phyloP scores from a whole-genome alignment of 2,113 vertebrate species.

The Suncus etruscus region DNA sequence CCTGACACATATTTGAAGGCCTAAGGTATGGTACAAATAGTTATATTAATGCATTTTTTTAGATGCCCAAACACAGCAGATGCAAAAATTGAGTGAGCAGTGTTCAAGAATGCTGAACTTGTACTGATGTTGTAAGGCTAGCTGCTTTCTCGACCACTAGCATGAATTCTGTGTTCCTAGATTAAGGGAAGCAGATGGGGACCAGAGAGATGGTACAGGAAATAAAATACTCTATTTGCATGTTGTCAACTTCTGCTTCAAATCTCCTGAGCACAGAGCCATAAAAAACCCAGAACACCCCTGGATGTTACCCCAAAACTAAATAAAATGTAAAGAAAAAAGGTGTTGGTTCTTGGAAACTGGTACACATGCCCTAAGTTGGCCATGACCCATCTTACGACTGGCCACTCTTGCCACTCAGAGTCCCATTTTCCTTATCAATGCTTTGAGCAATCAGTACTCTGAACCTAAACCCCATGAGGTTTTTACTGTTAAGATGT shows the following conservation, averaged over 20 bases:
- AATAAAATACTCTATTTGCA: background rate
- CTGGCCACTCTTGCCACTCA: too few species aligned
- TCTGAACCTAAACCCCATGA: too few species aligned
- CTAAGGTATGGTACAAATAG: background rate
- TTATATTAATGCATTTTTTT: constrained; percentile 4
- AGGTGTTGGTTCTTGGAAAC: too few species aligned
- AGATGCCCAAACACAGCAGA: background rate
- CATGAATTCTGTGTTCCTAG: background rate
- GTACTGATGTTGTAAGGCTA: constrained; percentile 1
- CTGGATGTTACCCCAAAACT: too few species aligned
- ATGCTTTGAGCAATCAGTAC: too few species aligned
- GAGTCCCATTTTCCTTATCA: too few species aligned
- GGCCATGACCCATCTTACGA: too few species aligned
- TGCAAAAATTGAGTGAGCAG: background rate
- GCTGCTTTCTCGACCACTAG: background rate
- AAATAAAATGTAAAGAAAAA: too few species aligned
- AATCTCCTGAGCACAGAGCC: too few species aligned
- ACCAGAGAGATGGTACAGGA: background rate
- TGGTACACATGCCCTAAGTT: too few species aligned
- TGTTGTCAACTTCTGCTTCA: background rate
- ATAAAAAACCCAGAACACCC: too few species aligned
- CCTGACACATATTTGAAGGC: background rate
- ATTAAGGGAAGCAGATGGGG: constrained; percentile 17
- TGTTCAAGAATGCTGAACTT: constrained; percentile 26
- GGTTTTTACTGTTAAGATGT: too few species aligned